These are phyloP conservation scores for Neotoma lepida DNA, from an alignment of 2,113 vertebrate genomes.

Conservation along the genomic window DNA sequence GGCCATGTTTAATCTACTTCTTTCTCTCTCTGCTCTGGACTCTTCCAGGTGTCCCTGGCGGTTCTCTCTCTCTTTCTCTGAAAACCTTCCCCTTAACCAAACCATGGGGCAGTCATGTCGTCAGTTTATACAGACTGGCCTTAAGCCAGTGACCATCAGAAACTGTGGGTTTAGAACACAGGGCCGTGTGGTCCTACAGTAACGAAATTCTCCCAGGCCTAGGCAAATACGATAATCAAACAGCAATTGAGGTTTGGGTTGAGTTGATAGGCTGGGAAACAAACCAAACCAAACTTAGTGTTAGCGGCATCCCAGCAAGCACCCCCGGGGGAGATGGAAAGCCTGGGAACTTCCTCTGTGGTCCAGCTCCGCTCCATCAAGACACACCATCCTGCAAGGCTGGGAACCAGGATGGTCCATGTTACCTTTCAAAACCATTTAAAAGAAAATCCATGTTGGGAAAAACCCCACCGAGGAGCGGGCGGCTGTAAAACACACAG, in stretches of 20 bases:
- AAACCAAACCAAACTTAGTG: neutral
- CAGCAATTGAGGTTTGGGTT: neutral
- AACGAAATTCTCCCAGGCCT: neutral
- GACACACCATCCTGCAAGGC: neutral
- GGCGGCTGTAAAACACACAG: neutral
- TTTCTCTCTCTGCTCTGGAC: neutral
- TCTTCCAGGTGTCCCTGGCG: neutral
- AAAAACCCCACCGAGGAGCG: neutral
- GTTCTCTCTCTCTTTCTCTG: neutral
- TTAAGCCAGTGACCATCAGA: neutral
- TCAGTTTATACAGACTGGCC: neutral
- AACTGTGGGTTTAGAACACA: neutral
- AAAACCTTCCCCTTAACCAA: neutral
- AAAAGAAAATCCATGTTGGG: accelerated
- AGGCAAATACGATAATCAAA: neutral
- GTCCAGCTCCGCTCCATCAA: accelerated
- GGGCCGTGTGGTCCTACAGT: neutral
- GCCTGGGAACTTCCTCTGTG: neutral
- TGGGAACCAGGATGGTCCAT: neutral
- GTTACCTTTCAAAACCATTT: neutral
- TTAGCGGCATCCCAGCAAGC: accelerated
- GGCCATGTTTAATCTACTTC: neutral
- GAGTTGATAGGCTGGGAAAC: neutral
- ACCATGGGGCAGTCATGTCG: too few species aligned
- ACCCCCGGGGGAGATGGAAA: accelerated